Percentiles rank a stretch among this genome's conserved stretches.
phyloP scores from a whole-genome alignment of 2,113 vertebrate species.

The Trichomycterus rosablanca region DNA sequence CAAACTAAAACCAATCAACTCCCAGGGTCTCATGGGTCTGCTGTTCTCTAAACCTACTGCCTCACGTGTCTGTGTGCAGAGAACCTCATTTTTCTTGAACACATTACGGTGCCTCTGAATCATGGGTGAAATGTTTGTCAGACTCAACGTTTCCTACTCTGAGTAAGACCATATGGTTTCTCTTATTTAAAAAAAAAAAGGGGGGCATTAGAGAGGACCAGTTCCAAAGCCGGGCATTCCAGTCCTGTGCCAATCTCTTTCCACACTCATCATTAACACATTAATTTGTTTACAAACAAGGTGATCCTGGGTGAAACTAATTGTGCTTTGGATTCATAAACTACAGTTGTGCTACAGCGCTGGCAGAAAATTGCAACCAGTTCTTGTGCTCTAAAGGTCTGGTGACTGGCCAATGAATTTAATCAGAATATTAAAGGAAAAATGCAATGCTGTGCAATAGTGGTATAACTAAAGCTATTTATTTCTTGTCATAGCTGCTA shows the following conservation, averaged over 20 bases:
- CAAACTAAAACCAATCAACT: too few species aligned
- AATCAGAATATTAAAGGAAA: not conserved
- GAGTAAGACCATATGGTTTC: not conserved
- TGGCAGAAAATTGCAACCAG: not conserved
- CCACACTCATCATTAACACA: not conserved
- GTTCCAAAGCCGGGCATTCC: not conserved
- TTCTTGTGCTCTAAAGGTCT: not conserved
- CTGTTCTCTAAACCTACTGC: too few species aligned
- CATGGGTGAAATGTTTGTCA: constrained; percentile 1
- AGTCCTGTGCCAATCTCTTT: not conserved
- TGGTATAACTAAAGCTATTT: too few species aligned
- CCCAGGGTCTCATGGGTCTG: too few species aligned
- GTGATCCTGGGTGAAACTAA: not conserved
- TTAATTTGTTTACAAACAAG: not conserved
- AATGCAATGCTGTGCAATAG: not conserved
- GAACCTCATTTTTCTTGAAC: constrained; percentile 22
- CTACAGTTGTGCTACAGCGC: not conserved
- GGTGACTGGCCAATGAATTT: not conserved
- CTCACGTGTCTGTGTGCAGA: too few species aligned
- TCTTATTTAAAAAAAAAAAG: not conserved
- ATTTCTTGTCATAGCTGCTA: too few species aligned
- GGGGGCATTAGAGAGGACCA: not conserved
- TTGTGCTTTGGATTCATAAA: not conserved
- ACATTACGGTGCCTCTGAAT: not conserved
- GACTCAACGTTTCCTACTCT: not conserved